Evolutionary conservation across 2,797 vertebrate genomes (phyloP).

Genomic region (Champsocephalus gunnari): DNA sequence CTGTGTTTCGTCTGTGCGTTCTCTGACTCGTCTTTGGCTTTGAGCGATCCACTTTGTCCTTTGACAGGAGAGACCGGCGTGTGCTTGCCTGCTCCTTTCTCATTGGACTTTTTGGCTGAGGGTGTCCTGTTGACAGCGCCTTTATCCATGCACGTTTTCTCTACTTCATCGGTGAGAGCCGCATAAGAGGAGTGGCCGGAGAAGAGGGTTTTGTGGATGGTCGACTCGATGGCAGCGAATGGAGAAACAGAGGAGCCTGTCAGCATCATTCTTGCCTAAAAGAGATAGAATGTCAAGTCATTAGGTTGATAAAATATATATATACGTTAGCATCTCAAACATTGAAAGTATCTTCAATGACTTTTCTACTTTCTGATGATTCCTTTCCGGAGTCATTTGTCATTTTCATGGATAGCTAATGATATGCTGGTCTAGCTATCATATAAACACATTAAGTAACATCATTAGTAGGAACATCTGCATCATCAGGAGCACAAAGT

Average conservation of each 20-base stretch:
- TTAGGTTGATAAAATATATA: background rate
- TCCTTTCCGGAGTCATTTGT: background rate
- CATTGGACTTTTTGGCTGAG: conserved; percentile 42
- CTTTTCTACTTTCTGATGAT: background rate
- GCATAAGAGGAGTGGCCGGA: conserved; percentile 73
- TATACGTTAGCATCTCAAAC: background rate
- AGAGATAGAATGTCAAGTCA: conserved; percentile 1
- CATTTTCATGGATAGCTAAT: conserved; percentile 8
- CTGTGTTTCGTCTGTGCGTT: background rate
- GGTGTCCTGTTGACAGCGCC: background rate
- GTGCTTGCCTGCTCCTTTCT: conserved; percentile 30
- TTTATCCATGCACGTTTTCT: conserved; percentile 24
- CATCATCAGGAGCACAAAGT: conserved; percentile 40
- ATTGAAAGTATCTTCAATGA: background rate
- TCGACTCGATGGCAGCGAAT: conserved; percentile 86
- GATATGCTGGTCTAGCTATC: background rate
- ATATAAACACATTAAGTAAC: background rate
- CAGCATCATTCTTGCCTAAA: conserved; percentile 90
- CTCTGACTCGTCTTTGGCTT: conserved; percentile 66
- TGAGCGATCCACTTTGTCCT: conserved; percentile 22
- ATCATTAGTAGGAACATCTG: background rate
- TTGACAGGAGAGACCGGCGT: background rate
- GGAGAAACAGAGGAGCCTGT: conserved; percentile 83
- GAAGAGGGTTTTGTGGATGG: conserved; percentile 87
- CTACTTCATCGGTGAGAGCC: conserved; percentile 62